A percentile compares a stretch with the other conserved stretches of the same genome.
These are phyloP conservation scores for Melieria picta DNA, from an alignment of 2,888 invertebrate genomes.

Conservation along the genomic window DNA sequence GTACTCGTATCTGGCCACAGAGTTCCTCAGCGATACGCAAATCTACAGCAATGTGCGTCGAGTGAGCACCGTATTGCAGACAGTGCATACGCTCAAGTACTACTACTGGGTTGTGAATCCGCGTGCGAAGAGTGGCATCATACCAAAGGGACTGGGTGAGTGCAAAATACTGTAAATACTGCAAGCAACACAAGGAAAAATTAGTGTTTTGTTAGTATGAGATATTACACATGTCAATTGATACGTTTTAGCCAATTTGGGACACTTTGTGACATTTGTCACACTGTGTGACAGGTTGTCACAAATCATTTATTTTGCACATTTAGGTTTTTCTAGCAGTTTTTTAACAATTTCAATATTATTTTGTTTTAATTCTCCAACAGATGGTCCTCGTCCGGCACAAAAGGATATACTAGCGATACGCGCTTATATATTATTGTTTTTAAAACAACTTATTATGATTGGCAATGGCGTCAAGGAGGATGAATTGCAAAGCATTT, in stretches of 20 bases:
- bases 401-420: constrained; percentile 95
- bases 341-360: background rate
- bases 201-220: background rate
- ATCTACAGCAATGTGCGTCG: constrained; percentile 96
- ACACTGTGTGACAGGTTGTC: too few relatives aligned
- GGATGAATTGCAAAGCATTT: constrained; percentile 97
- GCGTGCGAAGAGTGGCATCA: constrained; percentile 91
- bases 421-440: constrained; percentile 92
- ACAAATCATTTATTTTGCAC: too few relatives aligned
- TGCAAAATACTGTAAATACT: constrained; percentile 37
- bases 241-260: too few relatives aligned
- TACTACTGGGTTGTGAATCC: constrained; percentile 99
- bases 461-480: constrained; percentile 97
- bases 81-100: constrained; percentile 98
- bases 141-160: constrained; percentile 93
- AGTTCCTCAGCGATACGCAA: constrained; percentile 96
- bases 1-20: constrained; percentile 98
- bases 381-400: constrained; percentile 93
- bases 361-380: constrained; percentile 9
- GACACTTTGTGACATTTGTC: too few relatives aligned
- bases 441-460: constrained; percentile 95
- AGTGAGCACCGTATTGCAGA: constrained; percentile 96
- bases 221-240: background rate
- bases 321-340: too few relatives aligned
- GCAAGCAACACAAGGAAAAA: too few relatives aligned